phyloP scores from a whole-genome alignment of 2,113 vertebrate genomes.

The Sander vitreus region DNA sequence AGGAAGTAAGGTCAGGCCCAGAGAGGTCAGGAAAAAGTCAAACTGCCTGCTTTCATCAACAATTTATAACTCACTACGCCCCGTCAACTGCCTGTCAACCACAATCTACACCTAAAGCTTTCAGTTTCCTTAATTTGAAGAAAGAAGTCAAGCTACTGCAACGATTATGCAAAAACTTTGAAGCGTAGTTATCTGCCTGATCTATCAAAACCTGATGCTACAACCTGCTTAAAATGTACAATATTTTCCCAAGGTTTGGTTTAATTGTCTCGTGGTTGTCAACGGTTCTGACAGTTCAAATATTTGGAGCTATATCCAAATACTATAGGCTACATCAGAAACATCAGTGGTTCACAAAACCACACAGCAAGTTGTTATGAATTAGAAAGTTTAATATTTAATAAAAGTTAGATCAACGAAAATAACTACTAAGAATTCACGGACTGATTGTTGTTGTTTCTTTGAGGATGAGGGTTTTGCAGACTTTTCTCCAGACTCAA shows the following conservation, averaged over 20 bases:
- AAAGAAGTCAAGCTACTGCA: background rate
- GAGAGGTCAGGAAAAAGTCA: slow-evolving; percentile 74
- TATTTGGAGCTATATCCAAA: background rate
- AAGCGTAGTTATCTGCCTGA: background rate
- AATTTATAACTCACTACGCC: slow-evolving; percentile 33
- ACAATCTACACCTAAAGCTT: slow-evolving; percentile 26
- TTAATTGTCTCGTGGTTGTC: background rate
- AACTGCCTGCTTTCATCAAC: slow-evolving; percentile 50
- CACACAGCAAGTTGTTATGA: slow-evolving; percentile 3
- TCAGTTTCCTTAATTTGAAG: slow-evolving; percentile 21
- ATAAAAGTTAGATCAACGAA: background rate
- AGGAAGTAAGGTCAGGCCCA: slow-evolving; percentile 62
- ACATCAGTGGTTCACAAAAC: slow-evolving; percentile 5
- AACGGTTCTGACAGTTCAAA: background rate
- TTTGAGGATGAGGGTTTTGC: rapidly evolving
- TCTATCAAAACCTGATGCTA: background rate
- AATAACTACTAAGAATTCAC: background rate
- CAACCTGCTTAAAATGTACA: background rate
- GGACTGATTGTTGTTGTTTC: background rate
- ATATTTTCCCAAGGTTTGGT: background rate
- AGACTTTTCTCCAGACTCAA: background rate
- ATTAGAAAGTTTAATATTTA: slow-evolving; percentile 23
- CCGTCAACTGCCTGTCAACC: slow-evolving; percentile 61
- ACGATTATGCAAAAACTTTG: slow-evolving; percentile 12
- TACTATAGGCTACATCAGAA: background rate